These are phyloP conservation scores for Dipodomys stephensi DNA, from an alignment of 2,113 vertebrate species.

Conservation along the genomic window DNA sequence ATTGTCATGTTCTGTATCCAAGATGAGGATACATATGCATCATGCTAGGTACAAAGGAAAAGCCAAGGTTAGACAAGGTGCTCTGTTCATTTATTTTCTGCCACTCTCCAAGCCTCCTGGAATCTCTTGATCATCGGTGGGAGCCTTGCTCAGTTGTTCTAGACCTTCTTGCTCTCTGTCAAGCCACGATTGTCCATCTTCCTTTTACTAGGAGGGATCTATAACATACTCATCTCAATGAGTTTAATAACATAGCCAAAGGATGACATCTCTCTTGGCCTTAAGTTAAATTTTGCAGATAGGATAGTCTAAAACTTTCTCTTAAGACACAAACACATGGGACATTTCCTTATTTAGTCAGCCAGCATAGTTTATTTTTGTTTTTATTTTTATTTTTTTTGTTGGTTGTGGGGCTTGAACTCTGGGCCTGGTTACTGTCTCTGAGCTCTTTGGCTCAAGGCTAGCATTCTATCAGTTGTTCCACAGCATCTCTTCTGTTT, in stretches of 20 bases:
- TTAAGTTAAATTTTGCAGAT: neutral
- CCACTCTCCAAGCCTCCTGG: too few relatives aligned
- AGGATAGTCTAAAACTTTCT: too few relatives aligned
- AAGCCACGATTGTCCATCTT: neutral
- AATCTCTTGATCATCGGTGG: too few relatives aligned
- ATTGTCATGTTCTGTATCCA: neutral
- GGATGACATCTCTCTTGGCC: neutral
- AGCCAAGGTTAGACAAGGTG: neutral
- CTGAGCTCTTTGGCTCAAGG: too few relatives aligned
- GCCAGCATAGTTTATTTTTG: neutral
- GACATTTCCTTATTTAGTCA: neutral
- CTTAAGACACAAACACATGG: too few relatives aligned
- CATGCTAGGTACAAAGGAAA: neutral
- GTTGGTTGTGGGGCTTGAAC: too few relatives aligned
- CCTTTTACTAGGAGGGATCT: neutral
- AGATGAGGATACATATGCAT: neutral
- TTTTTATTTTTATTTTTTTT: too few relatives aligned
- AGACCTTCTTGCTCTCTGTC: neutral
- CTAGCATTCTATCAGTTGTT: too few relatives aligned
- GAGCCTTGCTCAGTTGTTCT: neutral
- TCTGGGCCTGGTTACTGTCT: too few relatives aligned
- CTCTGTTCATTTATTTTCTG: neutral
- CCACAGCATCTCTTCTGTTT: too few relatives aligned
- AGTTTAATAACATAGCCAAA: neutral
- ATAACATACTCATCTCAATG: neutral